Conservation (phyloP, 1,140 invertebrate genomes). For the Potamilus streckersoni region DNA sequence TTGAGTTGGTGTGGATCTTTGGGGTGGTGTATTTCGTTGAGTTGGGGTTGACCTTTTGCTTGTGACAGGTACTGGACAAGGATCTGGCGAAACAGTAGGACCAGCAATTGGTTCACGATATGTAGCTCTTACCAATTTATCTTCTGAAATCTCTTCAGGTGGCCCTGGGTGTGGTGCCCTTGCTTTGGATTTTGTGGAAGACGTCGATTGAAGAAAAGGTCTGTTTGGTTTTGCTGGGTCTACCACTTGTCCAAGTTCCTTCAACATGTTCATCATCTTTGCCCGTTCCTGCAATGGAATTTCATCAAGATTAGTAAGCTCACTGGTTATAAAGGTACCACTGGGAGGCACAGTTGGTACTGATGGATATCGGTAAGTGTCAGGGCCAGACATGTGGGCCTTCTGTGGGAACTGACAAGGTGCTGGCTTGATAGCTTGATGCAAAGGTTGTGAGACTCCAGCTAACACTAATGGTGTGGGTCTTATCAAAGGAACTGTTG, state of each 20-base stretch:
- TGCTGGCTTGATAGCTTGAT: slow-evolving; percentile 35
- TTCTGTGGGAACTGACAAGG: slow-evolving; percentile 36
- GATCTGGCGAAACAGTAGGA: slow-evolving; percentile 34
- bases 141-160: slow-evolving; percentile 32
- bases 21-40: not conserved
- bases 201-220: slow-evolving; percentile 16
- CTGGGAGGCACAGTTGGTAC: not conserved
- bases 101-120: slow-evolving; percentile 56
- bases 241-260: slow-evolving; percentile 43
- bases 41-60: slow-evolving; percentile 12
- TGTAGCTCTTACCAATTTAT: slow-evolving; percentile 56
- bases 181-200: slow-evolving; percentile 18
- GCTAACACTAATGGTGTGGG: slow-evolving; percentile 45
- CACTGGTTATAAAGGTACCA: slow-evolving; percentile 2
- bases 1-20: slow-evolving; percentile 4
- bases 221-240: slow-evolving; percentile 37
- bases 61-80: slow-evolving; percentile 31
- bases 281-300: slow-evolving; percentile 43
- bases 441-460: slow-evolving; percentile 43
- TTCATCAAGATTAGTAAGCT: slow-evolving; percentile 33
- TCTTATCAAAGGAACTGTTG: slow-evolving; percentile 41
- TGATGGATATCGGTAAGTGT: slow-evolving; percentile 7
- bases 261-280: slow-evolving; percentile 44
- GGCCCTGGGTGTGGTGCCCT: slow-evolving; percentile 2
- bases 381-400: slow-evolving; percentile 1